A percentile compares a stretch with the other conserved stretches of the same genome.
Evolutionary conservation across 1,140 invertebrate genomes (phyloP).

Genomic region (Stegodyphus dumicola): DNA sequence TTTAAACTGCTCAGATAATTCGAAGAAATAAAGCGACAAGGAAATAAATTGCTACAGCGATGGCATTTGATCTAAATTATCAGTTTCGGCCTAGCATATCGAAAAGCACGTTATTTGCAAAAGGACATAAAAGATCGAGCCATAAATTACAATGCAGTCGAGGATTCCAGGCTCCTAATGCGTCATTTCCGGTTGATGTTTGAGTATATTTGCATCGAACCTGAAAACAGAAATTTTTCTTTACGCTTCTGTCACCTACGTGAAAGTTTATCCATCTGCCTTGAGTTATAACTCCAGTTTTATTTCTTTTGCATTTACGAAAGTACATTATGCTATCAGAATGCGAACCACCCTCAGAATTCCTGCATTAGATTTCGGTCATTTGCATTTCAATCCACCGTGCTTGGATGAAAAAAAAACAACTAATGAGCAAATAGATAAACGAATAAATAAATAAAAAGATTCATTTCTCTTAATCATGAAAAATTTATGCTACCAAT

Average conservation of each 20-base stretch:
- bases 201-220: neutral
- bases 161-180: too few relatives aligned
- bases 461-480: slow-evolving; percentile 17
- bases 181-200: too few relatives aligned
- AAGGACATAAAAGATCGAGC: too few relatives aligned
- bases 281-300: neutral
- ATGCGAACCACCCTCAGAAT: neutral
- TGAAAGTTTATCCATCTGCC: neutral
- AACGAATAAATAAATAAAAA: slow-evolving; percentile 13
- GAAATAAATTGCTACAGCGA: too few relatives aligned
- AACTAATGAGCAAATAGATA: slow-evolving; percentile 3
- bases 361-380: neutral
- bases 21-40: too few relatives aligned
- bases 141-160: too few relatives aligned
- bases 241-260: neutral
- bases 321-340: slow-evolving; percentile 3
- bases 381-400: slow-evolving; percentile 7
- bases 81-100: too few relatives aligned
- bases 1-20: too few relatives aligned
- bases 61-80: too few relatives aligned
- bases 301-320: neutral
- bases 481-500: slow-evolving; percentile 16
- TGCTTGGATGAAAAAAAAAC: neutral
- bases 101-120: too few relatives aligned
- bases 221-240: neutral